Conservation (phyloP, 2,888 invertebrate species). For the Chloromyia formosa region DNA sequence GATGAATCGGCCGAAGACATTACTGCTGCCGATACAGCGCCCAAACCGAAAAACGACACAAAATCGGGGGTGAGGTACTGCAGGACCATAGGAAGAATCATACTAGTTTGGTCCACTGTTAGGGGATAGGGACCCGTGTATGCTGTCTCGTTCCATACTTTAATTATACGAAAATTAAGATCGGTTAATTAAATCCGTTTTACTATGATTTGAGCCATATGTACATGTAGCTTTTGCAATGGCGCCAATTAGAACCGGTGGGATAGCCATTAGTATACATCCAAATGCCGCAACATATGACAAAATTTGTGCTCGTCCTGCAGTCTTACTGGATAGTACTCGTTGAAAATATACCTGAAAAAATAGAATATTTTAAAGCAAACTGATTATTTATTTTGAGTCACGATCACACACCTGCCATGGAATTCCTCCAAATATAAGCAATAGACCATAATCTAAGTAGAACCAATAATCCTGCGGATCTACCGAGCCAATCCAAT, state of each 20-base stretch:
- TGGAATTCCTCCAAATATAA: slow-evolving; percentile 95
- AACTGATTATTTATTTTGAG: not conserved
- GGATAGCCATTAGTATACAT: slow-evolving; percentile 96
- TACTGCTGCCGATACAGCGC: slow-evolving; percentile 98
- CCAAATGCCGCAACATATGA: slow-evolving; percentile 97
- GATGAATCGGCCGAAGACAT: slow-evolving; percentile 99
- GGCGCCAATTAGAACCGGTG: slow-evolving; percentile 95
- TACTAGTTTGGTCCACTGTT: slow-evolving; percentile 81
- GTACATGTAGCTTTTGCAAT: slow-evolving; percentile 94
- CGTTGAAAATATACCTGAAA: slow-evolving; percentile 94
- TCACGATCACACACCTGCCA: slow-evolving; percentile 78
- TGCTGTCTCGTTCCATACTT: slow-evolving; percentile 95
- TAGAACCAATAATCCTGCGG: slow-evolving; percentile 81
- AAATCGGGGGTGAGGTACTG: slow-evolving; percentile 96
- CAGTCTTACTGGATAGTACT: slow-evolving; percentile 95
- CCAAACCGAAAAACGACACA: slow-evolving; percentile 97
- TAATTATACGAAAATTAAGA: slow-evolving; percentile 1
- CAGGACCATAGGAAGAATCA: slow-evolving; percentile 96
- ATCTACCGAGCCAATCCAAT: slow-evolving; percentile 87
- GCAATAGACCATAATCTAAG: slow-evolving; percentile 85
- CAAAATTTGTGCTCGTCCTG: slow-evolving; percentile 89
- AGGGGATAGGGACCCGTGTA: slow-evolving; percentile 81
- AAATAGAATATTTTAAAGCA: not conserved
- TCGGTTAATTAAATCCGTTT: not conserved
- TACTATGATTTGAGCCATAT: slow-evolving; percentile 53